Conservation (phyloP, 2,797 vertebrate species). For the Apogon hyalosoma region DNA sequence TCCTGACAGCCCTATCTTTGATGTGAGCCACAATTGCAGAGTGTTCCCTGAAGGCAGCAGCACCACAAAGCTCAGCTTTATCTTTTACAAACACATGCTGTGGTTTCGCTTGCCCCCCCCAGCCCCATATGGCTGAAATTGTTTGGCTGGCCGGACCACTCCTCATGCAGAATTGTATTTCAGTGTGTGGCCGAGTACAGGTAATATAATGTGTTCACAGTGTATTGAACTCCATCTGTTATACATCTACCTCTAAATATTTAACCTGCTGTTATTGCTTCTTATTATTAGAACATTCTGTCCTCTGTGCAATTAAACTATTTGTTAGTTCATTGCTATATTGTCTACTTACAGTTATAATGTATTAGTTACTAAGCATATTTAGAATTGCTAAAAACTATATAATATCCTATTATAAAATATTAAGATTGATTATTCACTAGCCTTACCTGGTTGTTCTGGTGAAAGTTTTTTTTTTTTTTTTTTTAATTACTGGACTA, state of each 20-base stretch:
- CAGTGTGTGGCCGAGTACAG: constrained; percentile 18
- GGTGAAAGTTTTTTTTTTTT: no score
- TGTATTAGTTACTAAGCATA: not conserved
- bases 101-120: constrained; percentile 17
- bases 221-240: not conserved
- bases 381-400: not conserved
- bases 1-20: constrained; percentile 38
- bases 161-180: constrained; percentile 37
- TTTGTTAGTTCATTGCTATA: not conserved
- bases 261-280: no score
- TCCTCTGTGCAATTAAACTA: no score
- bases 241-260: no score
- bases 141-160: constrained; percentile 26
- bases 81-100: constrained; percentile 69
- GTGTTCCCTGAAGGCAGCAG: constrained; percentile 55
- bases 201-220: constrained; percentile 19
- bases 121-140: constrained; percentile 45
- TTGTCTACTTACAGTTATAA: not conserved
- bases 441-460: constrained; percentile 2
- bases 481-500: constrained; percentile 7
- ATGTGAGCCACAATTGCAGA: constrained; percentile 36
- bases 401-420: not conserved
- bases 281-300: not conserved
- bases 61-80: constrained; percentile 59
- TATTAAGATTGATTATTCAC: not conserved